Percentiles rank a stretch among this genome's conserved stretches.
phyloP scores from a whole-genome alignment of 2,888 invertebrate genomes.

The Strigamia crassipes region DNA sequence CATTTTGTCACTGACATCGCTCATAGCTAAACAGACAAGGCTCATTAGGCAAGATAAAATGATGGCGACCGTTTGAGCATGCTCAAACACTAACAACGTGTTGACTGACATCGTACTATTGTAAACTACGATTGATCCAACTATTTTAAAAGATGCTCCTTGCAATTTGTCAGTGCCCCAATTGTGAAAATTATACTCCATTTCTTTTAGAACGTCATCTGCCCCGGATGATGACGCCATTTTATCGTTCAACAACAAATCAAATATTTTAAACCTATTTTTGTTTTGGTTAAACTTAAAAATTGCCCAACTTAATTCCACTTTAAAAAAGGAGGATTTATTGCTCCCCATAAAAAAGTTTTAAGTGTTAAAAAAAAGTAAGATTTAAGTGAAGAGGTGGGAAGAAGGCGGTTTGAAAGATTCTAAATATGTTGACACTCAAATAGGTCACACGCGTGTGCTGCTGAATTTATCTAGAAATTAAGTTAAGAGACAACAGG shows the following conservation, averaged over 20 bases:
- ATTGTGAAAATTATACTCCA: neutral
- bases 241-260: constrained; percentile 22
- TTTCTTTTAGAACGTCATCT: constrained; percentile 1
- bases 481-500: constrained; percentile 17
- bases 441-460: constrained; percentile 14
- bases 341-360: neutral
- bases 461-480: neutral
- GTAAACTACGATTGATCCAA: neutral
- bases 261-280: constrained; percentile 26
- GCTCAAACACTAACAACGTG: neutral
- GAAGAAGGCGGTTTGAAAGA: constrained; percentile 2
- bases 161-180: constrained; percentile 11
- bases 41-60: constrained; percentile 17
- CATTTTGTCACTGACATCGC: constrained; percentile 30
- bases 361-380: constrained; percentile 2
- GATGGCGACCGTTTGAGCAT: constrained; percentile 9
- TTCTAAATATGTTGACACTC: constrained; percentile 26
- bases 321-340: constrained; percentile 11
- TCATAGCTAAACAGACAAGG: constrained; percentile 26
- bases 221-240: neutral
- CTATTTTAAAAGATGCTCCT: neutral
- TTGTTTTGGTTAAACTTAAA: neutral
- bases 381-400: constrained; percentile 30
- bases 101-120: constrained; percentile 11
- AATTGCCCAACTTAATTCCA: neutral